Conservation (phyloP, 23 tunicate genomes). For the Phallusia fumigata region DNA sequence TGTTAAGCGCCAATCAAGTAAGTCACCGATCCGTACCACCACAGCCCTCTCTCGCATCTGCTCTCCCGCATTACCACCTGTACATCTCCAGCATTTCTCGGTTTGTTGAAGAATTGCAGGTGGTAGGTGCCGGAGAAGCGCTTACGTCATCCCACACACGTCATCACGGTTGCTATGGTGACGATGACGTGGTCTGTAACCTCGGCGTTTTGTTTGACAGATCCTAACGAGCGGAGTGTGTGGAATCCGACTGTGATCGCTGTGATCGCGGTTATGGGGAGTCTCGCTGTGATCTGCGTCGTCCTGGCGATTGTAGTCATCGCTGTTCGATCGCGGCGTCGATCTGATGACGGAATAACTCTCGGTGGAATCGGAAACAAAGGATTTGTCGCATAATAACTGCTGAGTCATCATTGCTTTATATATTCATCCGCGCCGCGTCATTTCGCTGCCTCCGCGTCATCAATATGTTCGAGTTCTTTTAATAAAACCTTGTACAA, state of each 20-base stretch:
- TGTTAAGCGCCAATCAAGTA: not conserved
- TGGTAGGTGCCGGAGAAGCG: conserved; percentile 69
- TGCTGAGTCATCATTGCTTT: not conserved
- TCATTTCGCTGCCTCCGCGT: not conserved
- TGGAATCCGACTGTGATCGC: conserved; percentile 33
- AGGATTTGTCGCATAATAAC: conserved; percentile 42
- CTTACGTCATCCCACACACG: conserved; percentile 4
- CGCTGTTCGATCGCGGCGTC: conserved; percentile 31
- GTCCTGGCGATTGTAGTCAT: conserved; percentile 58
- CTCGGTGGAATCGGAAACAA: conserved; percentile 51
- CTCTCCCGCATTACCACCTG: conserved; percentile 52
- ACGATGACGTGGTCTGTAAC: not conserved
- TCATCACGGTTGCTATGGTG: too few relatives aligned
- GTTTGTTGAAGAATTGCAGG: conserved; percentile 99
- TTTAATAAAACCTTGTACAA: not conserved
- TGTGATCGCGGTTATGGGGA: conserved; percentile 52
- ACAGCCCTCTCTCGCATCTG: not conserved
- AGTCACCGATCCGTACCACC: not conserved
- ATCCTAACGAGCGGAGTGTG: not conserved
- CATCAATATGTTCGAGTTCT: not conserved
- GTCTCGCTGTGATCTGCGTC: conserved; percentile 50
- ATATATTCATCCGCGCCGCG: conserved; percentile 2
- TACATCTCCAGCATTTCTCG: conserved; percentile 59
- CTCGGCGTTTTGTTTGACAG: conserved; percentile 2
- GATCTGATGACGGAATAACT: conserved; percentile 20